phyloP scores from a whole-genome alignment of 2,888 invertebrate genomes.

The Tetragnatha montana region DNA sequence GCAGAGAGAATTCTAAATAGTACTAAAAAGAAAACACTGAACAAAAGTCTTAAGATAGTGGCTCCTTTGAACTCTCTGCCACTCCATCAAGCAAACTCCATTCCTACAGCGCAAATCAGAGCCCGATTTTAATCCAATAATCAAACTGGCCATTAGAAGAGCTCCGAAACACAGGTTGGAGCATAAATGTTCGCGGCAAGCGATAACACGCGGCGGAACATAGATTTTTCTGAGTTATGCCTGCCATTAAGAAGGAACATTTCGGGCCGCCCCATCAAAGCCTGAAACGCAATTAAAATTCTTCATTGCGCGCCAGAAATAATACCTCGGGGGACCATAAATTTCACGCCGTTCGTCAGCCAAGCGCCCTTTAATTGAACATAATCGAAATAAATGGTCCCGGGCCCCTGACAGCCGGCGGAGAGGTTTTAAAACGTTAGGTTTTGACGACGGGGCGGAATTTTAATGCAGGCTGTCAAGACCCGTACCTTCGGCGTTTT shows the following conservation, averaged over 20 bases:
- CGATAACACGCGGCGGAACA: slow-evolving; percentile 18
- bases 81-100: no score
- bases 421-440: not conserved
- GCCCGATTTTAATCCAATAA: not conserved
- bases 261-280: slow-evolving; percentile 35
- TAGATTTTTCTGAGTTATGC: slow-evolving; percentile 62
- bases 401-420: not conserved
- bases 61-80: no score
- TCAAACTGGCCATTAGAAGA: not conserved
- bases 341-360: slow-evolving; percentile 60
- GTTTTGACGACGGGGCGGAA: not conserved
- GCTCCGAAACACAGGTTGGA: not conserved
- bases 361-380: slow-evolving; percentile 62
- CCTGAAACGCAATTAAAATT: slow-evolving; percentile 66
- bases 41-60: no score
- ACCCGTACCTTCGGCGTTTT: not conserved
- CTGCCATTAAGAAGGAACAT: slow-evolving; percentile 57
- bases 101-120: not conserved
- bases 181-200: not conserved
- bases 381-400: slow-evolving; percentile 68
- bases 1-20: no score
- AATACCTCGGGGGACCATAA: slow-evolving; percentile 64
- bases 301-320: slow-evolving; percentile 60
- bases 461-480: not conserved
- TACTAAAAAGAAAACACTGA: no score